phyloP scores from a whole-genome alignment of 1,140 invertebrate genomes.

The Drosophila sucinea region DNA sequence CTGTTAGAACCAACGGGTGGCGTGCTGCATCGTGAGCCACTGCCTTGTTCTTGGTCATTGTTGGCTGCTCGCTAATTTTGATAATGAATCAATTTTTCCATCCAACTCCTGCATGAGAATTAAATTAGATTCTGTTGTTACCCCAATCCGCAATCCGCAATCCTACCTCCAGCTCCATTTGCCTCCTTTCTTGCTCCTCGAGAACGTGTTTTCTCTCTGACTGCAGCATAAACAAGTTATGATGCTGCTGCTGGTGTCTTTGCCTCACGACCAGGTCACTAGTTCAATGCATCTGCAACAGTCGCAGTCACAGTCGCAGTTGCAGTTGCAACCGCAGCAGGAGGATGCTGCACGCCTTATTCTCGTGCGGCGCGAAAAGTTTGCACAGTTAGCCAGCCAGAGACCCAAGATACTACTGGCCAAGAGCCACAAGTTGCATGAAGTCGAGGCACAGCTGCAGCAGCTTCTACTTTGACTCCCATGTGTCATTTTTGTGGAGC shows the following conservation, averaged over 20 bases:
- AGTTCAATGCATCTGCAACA: slow-evolving; percentile 66
- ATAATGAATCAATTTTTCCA: slow-evolving; percentile 82
- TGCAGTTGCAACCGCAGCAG: slow-evolving; percentile 18
- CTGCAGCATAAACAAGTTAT: slow-evolving; percentile 62
- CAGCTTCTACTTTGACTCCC: slow-evolving; percentile 24
- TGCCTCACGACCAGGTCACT: slow-evolving; percentile 79
- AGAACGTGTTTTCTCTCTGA: slow-evolving; percentile 49
- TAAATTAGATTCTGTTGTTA: slow-evolving; percentile 62
- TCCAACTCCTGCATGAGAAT: slow-evolving; percentile 68
- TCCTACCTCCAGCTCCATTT: neutral
- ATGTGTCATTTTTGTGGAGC: slow-evolving; percentile 78
- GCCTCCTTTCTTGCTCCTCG: slow-evolving; percentile 16
- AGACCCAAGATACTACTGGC: slow-evolving; percentile 16
- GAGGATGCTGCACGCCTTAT: slow-evolving; percentile 73
- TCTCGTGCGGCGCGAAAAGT: slow-evolving; percentile 77
- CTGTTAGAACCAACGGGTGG: slow-evolving; percentile 51
- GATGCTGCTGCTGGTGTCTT: slow-evolving; percentile 56
- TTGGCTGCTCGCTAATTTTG: slow-evolving; percentile 77
- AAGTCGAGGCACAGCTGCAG: slow-evolving; percentile 2
- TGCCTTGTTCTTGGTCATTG: slow-evolving; percentile 70
- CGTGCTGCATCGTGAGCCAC: slow-evolving; percentile 62
- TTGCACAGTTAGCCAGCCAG: slow-evolving; percentile 63
- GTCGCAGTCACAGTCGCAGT: slow-evolving; percentile 3
- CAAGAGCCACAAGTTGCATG: neutral
- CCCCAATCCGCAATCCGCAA: neutral